Base-by-base conservation (phyloP, 2,113 vertebrate genomes). In the Chauna torquata region DNA sequence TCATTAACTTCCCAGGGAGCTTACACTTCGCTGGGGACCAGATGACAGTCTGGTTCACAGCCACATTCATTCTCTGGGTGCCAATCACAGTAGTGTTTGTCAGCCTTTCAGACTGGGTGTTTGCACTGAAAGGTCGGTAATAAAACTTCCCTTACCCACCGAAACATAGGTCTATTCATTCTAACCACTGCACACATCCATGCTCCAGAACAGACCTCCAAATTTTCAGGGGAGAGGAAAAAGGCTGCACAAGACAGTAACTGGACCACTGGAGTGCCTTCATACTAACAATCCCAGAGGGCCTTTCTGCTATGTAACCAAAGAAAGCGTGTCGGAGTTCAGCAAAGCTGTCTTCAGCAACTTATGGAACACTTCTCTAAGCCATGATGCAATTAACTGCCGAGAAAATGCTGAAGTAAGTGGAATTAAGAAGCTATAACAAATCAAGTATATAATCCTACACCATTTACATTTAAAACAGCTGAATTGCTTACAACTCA, bases 351-450 rank as follows among this genome's bases (percentile, higher is more conserved):
- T 93, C 95, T 96, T 93, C 97, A 97, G 96, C 94, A 97, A 94
- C 96, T 96, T 85, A 72, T 42, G 89, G 97, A 97, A 98, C 23
- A 34, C 78, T 97, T 97, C 96, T 97, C 94, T 50, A 72, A 97
- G 97, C 94, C 94, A 62, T 88, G 94, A 91, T 86, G 97, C 98
- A 98, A 98, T 98, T 97, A 98, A 95, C 95, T 95, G 83, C 81
- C 86, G 86, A 89, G 88, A 97, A 98, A 98, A 94, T 87, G 98
- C 98, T 98, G 98, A 98, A 96, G 77, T 25, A 88, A 75, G 94
- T 78, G 95, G 94, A 98, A 98, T 97, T 95, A 96, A 92, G 92
- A 92, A 94, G 82, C 96, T 97, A 68, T 86, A 97, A 96, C 97
- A 98, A 97, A 97, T 98, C 96, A 97, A 97, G 94, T 82, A 82